These are phyloP conservation scores for Zaprionus kolodkinae DNA, from an alignment of 1,140 invertebrate species.

Conservation along the genomic window DNA sequence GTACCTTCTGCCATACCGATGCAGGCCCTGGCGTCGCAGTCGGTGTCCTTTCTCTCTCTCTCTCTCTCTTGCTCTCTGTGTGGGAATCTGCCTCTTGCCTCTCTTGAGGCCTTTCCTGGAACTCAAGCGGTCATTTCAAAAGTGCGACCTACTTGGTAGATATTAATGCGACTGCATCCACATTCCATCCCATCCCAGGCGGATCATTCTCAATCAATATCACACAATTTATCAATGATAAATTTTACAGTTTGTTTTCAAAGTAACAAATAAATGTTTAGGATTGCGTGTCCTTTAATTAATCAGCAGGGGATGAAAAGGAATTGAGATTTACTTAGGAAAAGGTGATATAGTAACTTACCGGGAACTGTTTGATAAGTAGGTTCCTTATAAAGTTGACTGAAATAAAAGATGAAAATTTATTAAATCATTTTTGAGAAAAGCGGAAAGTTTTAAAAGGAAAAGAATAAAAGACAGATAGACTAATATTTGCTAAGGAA, in stretches of 20 bases:
- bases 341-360: background rate
- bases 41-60: conserved; percentile 46
- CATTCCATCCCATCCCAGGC: background rate
- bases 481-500: no score
- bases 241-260: background rate
- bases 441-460: background rate
- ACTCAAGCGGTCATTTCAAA: conserved; percentile 73
- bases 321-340: background rate
- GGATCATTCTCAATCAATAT: conserved; percentile 63
- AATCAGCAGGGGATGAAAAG: conserved; percentile 21
- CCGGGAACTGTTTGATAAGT: background rate
- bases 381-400: background rate
- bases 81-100: conserved; percentile 3
- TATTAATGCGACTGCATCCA: conserved; percentile 46
- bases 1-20: background rate
- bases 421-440: background rate
- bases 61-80: conserved; percentile 40
- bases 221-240: conserved; percentile 54
- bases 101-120: conserved; percentile 49
- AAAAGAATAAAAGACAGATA: background rate
- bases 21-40: conserved; percentile 9
- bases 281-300: conserved; percentile 31
- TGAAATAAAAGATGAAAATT: conserved; percentile 1
- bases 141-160: conserved; percentile 54
- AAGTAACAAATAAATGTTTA: background rate